Base-by-base conservation (phyloP, 2,888 invertebrate genomes). In the Ormia ochracea region DNA sequence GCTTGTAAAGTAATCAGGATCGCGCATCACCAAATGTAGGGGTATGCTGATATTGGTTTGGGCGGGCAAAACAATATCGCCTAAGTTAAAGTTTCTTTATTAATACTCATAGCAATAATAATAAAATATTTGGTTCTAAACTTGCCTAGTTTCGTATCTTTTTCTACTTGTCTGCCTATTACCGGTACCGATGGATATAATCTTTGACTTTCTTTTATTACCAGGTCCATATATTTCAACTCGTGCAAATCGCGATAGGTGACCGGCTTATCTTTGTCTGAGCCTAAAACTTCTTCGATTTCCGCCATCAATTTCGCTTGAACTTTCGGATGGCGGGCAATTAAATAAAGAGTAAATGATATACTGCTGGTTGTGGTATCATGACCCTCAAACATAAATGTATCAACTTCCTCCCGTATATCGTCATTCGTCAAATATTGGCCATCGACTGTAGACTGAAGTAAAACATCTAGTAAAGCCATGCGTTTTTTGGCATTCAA, bases 331-430 rank as follows among this genome's bases (percentile, higher is more conserved):
- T 89, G 84, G 1, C 86, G 82, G 4, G 88, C 85, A 21, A 89
- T 81, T 17, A 85, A 82, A 61, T 85, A 87, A 0, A 88, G 75
- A 1, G 85, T 83, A 74, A 86, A 87, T 7, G 84, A 83, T 2
- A 89, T 86, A 12, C 82, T 88, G 65, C 85, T 85, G 0, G 87
- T 87, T 3, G 88, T 88, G 2, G 88, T 88, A 36, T 88, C 88
- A 21, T 87, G 85, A 2, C 87, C 86, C 78, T 92, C 93, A 87
- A 0, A n/a, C n/a, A n/a, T n/a, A n/a, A n/a, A n/a, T n/a, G 94
- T 94, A 81, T 94, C 93, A 0, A 94, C 93, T 90, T 94, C 93
- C 85, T 93, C 93, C 61, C 93, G 90, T 6, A 94, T 91, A 69
- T 92, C 91, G 14, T 91, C 88, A 58, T 92, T 91, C 3, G 91